Percentiles rank a stretch among this genome's conserved stretches.
Conservation (phyloP, 2,797 vertebrate species). For the Oreochromis mossambicus region DNA sequence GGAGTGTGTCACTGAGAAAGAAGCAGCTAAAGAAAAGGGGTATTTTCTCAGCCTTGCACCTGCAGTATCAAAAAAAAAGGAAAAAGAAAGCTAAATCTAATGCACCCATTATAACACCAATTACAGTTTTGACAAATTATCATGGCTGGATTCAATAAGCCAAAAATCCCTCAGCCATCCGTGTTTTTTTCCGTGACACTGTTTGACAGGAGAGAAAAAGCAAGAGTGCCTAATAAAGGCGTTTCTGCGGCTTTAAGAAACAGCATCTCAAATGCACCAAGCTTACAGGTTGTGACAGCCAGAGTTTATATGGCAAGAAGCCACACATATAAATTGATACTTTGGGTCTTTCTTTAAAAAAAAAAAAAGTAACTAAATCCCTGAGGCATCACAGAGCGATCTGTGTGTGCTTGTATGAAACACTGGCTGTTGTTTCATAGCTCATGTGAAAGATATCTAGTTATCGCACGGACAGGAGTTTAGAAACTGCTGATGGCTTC, state of each 20-base stretch:
- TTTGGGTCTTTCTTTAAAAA: background rate
- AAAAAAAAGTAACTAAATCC: background rate
- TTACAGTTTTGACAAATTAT: background rate
- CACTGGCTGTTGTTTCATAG: background rate
- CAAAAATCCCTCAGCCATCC: background rate
- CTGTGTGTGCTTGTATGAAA: background rate
- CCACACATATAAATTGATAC: conserved; percentile 35
- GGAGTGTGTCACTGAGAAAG: background rate
- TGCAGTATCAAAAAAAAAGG: background rate
- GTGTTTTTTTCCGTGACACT: background rate
- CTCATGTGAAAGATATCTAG: background rate
- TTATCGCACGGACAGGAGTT: background rate
- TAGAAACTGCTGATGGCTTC: background rate
- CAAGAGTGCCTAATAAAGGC: conserved; percentile 1
- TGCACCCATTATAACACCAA: background rate
- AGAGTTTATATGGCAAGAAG: conserved; percentile 7
- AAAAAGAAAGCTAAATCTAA: background rate
- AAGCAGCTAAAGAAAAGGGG: background rate
- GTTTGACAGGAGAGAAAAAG: conserved; percentile 8
- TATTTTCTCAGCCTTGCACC: background rate
- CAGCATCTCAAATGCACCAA: conserved; percentile 5
- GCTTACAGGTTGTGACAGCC: conserved; percentile 24
- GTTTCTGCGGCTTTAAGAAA: conserved; percentile 1
- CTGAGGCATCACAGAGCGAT: background rate
- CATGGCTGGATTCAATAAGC: background rate